Evolutionary conservation across 2,113 vertebrate species (phyloP).

Genomic region (Regulus satrapa): DNA sequence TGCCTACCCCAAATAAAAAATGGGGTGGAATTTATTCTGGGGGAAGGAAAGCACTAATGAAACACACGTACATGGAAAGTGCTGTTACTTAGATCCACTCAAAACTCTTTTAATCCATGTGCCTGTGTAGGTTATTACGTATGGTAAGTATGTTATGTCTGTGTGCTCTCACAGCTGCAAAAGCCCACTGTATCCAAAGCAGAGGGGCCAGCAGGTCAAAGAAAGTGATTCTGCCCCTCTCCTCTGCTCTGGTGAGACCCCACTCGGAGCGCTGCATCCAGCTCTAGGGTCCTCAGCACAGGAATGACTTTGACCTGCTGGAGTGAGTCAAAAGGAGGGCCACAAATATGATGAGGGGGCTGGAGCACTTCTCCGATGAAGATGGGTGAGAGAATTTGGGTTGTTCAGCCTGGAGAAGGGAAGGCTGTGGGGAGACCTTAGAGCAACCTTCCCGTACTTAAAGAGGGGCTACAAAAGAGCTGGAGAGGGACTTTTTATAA

Average conservation of each 20-base stretch:
- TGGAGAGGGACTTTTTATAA: neutral
- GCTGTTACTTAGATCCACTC: neutral
- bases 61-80: neutral
- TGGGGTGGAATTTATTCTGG: neutral
- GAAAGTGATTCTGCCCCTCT: neutral
- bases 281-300: neutral
- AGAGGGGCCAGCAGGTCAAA: neutral
- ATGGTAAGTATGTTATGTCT: neutral
- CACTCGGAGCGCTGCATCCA: neutral
- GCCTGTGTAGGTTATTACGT: neutral
- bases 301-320: neutral
- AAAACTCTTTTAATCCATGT: neutral
- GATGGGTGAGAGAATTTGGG: neutral
- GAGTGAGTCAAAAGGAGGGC: neutral
- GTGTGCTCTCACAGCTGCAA: neutral
- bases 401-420: neutral
- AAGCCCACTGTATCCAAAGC: neutral
- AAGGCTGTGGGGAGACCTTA: neutral
- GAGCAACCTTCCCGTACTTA: neutral
- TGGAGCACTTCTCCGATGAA: neutral
- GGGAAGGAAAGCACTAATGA: neutral
- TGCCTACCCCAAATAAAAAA: neutral
- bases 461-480: neutral
- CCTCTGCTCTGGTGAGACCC: neutral
- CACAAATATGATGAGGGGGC: neutral